Evolutionary conservation across 1,140 invertebrate species (phyloP).

Genomic region (Dreissena rostriformis): DNA sequence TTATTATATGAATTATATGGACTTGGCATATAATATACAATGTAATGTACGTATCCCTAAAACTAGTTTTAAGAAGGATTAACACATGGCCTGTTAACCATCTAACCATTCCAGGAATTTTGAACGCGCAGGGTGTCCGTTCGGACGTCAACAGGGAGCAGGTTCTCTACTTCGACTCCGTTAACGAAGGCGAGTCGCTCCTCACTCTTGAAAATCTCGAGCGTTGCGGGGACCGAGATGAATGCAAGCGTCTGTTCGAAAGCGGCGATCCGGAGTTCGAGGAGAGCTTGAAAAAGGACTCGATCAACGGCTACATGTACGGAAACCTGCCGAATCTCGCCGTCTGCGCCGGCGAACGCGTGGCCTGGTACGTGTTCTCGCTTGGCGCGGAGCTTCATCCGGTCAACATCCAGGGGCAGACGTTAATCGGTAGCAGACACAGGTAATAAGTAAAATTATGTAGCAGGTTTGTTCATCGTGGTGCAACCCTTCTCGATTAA

Average conservation of each 20-base stretch:
- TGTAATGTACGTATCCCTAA: too few relatives aligned
- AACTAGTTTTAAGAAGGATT: too few relatives aligned
- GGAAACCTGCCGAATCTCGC: slow-evolving; percentile 30
- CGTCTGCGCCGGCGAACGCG: slow-evolving; percentile 31
- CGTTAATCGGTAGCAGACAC: slow-evolving; percentile 34
- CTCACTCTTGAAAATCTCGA: slow-evolving; percentile 66
- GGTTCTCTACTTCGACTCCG: slow-evolving; percentile 66
- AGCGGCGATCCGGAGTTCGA: slow-evolving; percentile 37
- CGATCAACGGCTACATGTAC: slow-evolving; percentile 53
- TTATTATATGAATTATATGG: too few relatives aligned
- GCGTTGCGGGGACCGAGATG: slow-evolving; percentile 25
- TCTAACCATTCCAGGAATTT: slow-evolving; percentile 55
- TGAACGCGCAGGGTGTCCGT: slow-evolving; percentile 15
- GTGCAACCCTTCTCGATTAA: too few relatives aligned
- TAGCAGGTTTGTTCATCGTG: too few relatives aligned
- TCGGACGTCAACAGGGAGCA: slow-evolving; percentile 66
- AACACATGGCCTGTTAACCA: too few relatives aligned
- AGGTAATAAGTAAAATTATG: slow-evolving; percentile 1
- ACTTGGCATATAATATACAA: too few relatives aligned
- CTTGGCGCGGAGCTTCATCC: slow-evolving; percentile 42
- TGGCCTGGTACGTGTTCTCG: slow-evolving; percentile 52
- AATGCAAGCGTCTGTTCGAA: slow-evolving; percentile 34
- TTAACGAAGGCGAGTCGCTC: slow-evolving; percentile 69
- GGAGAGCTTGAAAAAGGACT: slow-evolving; percentile 53
- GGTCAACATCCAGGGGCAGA: slow-evolving; percentile 49